Base-by-base conservation (phyloP, 2,888 invertebrate genomes). In the Aphidius colemani region DNA sequence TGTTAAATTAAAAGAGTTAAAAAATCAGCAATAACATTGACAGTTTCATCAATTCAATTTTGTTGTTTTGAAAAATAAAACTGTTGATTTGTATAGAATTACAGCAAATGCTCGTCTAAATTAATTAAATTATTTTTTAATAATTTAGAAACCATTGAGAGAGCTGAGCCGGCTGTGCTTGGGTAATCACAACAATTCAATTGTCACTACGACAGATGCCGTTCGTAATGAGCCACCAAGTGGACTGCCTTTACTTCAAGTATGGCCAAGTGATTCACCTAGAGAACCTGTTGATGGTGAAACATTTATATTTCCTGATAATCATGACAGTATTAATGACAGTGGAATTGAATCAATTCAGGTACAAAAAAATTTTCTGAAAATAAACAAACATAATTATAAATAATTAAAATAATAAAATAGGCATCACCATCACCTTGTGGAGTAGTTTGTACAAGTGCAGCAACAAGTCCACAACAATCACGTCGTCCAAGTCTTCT, bases 231-330 rank as follows among this genome's bases (percentile, higher is more conserved):
- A 78, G 66, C 72, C 76, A 6, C 76, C 74, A n/a, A 74, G 72
- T 43, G 80, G 78, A n/a, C 74, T 84, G 62, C 83, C 84, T 3
- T 73, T 84, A 51, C 78, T 84, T 7, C 81, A 90, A 83, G 89
- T 90, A 73, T 90, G 90, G 90, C 90, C 90, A 50, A 89, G 89
- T 83, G 90, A 90, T 75, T 90, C 89, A 18, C 89, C 90, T 10
- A 84, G 88, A 60, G 88, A 88, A 70, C 88, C 89, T 73, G 87
- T 87, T 44, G 89, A 89, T 71, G 88, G 88, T 3, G 89, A 89
- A 76, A 88, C 88, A 68, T 90, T 90, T 78, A 84, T 89, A 59
- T 90, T 89, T 74, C 88, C 89, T 48, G 85, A 83, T 70, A 78
- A 84, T 60, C 79, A 76, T 59, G 81, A 82, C 60, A 79, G 71